phyloP scores from a whole-genome alignment of 2,797 vertebrate genomes.

The Pantherophis vulpinus region DNA sequence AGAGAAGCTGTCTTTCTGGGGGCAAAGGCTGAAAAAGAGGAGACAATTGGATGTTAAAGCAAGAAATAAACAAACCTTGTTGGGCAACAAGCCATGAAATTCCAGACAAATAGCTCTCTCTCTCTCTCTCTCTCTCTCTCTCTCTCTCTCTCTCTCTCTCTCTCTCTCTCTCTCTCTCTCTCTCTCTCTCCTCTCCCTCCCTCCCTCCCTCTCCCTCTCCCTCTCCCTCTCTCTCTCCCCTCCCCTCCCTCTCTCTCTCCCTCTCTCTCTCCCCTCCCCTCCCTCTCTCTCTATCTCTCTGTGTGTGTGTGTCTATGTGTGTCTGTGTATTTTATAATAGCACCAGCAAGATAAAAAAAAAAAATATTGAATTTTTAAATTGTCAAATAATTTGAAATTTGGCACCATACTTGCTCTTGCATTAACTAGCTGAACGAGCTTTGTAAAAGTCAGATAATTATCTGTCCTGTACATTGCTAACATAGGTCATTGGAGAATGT shows the following conservation, averaged over 20 bases:
- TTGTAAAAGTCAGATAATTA: constrained; percentile 11
- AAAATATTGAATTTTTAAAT: constrained; percentile 1
- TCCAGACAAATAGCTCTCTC: background rate
- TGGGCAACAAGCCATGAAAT: background rate
- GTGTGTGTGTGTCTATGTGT: background rate
- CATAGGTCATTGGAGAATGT: background rate
- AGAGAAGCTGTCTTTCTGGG: background rate
- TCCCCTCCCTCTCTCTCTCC: no score
- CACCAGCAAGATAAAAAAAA: background rate
- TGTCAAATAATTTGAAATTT: constrained; percentile 14
- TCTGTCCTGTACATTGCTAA: background rate
- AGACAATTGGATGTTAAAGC: background rate
- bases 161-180: no score
- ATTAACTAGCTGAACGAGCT: background rate
- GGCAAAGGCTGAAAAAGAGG: background rate
- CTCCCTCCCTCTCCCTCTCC: no score
- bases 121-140: no score
- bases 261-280: background rate
- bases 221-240: background rate
- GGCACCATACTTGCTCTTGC: constrained; percentile 3
- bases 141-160: background rate
- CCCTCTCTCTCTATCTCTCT: no score
- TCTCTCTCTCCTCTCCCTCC: background rate
- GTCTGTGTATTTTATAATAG: background rate
- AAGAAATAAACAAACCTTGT: constrained; percentile 1